Conservation (phyloP, 1,140 invertebrate genomes). For the Acromyrmex heyeri region DNA sequence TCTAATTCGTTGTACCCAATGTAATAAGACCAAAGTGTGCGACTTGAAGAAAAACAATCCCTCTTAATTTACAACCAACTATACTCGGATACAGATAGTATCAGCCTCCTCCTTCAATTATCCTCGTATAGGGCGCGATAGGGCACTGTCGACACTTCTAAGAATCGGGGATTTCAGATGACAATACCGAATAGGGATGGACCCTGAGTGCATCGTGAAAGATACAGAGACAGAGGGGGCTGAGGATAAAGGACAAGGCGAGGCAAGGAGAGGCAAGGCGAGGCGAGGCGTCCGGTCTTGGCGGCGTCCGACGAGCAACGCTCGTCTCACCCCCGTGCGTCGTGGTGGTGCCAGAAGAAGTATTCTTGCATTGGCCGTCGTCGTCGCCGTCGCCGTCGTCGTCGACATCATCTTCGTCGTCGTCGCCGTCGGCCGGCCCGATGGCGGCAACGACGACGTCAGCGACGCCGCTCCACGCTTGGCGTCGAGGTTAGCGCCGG, state of each 20-base stretch:
- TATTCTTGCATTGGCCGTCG: conserved; percentile 75
- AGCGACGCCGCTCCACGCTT: conserved; percentile 73
- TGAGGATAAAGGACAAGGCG: conserved; percentile 52
- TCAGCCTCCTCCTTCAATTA: conserved; percentile 50
- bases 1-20: not conserved
- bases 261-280: conserved; percentile 61
- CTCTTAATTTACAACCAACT: conserved; percentile 20
- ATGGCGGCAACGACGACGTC: conserved; percentile 64
- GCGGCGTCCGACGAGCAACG: conserved; percentile 74
- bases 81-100: not conserved
- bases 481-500: conserved; percentile 79
- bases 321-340: conserved; percentile 62
- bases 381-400: conserved; percentile 56
- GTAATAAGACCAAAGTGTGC: not conserved
- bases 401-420: conserved; percentile 51
- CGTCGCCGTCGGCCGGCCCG: conserved; percentile 65
- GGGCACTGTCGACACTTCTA: conserved; percentile 40
- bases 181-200: conserved; percentile 44
- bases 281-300: conserved; percentile 68
- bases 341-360: conserved; percentile 74
- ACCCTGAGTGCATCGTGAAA: conserved; percentile 47
- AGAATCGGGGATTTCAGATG: conserved; percentile 53
- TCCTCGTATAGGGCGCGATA: conserved; percentile 41
- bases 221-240: conserved; percentile 42
- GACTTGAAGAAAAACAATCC: not conserved